Percentiles rank a stretch among this genome's conserved stretches.
These are phyloP conservation scores for Drosophila engyochracea DNA, from an alignment of 2,888 invertebrate species.

Conservation along the genomic window DNA sequence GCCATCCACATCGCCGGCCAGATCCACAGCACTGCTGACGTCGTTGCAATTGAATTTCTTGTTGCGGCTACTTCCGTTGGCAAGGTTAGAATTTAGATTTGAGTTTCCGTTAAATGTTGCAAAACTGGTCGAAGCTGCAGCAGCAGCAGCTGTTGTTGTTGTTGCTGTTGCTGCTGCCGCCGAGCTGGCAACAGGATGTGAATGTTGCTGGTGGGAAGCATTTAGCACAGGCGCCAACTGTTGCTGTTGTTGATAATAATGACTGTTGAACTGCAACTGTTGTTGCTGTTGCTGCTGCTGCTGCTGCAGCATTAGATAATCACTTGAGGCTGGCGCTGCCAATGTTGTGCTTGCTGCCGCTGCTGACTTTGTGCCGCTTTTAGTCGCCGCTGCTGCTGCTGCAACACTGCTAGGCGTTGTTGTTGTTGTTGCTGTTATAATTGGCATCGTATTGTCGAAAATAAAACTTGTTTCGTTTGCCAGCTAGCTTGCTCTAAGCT, in stretches of 20 bases:
- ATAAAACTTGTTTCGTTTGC: constrained; percentile 22
- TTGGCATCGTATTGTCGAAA: constrained; percentile 67
- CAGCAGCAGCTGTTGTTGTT: constrained; percentile 33
- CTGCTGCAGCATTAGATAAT: constrained; percentile 66
- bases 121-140: constrained; percentile 69
- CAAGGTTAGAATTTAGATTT: constrained; percentile 82
- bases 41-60: constrained; percentile 71
- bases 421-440: constrained; percentile 75
- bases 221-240: constrained; percentile 65
- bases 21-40: constrained; percentile 44
- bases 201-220: constrained; percentile 73
- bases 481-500: constrained; percentile 5
- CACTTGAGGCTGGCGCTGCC: constrained; percentile 57
- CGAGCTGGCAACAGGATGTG: constrained; percentile 66
- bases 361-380: constrained; percentile 41
- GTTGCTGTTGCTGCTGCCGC: constrained; percentile 32
- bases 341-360: constrained; percentile 28
- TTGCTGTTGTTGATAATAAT: constrained; percentile 63
- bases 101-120: constrained; percentile 84
- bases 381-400: constrained; percentile 33
- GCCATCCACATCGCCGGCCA: constrained; percentile 34
- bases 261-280: constrained; percentile 53
- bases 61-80: constrained; percentile 67
- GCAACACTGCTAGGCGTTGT: constrained; percentile 45
- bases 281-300: constrained; percentile 40